These are phyloP conservation scores for Eupithecia abbreviata DNA, from an alignment of 2,888 invertebrate species.

Conservation along the genomic window DNA sequence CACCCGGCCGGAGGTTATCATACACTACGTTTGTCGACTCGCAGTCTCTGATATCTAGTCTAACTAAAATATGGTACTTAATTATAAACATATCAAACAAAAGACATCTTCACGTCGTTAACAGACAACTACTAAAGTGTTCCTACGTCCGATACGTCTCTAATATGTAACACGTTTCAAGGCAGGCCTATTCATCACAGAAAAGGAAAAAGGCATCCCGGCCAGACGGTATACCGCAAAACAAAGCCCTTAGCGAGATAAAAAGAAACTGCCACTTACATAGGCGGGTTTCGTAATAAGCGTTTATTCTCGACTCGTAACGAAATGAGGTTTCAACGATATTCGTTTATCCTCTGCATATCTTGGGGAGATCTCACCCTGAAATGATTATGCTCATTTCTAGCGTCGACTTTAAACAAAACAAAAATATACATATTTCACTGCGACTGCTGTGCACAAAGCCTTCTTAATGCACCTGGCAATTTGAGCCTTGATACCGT, in stretches of 20 bases:
- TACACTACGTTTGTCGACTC: too few relatives aligned
- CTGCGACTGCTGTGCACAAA: constrained; percentile 27
- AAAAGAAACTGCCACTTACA: constrained; percentile 65
- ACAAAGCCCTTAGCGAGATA: constrained; percentile 65
- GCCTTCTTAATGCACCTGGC: constrained; percentile 15
- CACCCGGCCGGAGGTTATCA: too few relatives aligned
- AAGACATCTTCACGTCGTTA: neutral
- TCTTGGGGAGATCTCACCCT: constrained; percentile 41
- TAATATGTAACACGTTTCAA: neutral
- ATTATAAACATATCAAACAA: too few relatives aligned
- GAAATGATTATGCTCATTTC: constrained; percentile 37
- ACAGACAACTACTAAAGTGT: neutral
- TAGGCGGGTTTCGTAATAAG: constrained; percentile 70
- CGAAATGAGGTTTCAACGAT: constrained; percentile 52
- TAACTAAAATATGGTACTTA: too few relatives aligned
- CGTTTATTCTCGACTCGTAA: constrained; percentile 64
- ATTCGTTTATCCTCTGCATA: constrained; percentile 54
- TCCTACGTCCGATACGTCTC: constrained; percentile 4
- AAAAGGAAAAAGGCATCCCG: constrained; percentile 5
- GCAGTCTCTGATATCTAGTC: too few relatives aligned
- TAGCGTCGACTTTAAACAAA: constrained; percentile 10
- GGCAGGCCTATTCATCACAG: neutral
- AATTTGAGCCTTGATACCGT: constrained; percentile 26
- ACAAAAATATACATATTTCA: constrained; percentile 20
- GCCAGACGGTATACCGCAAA: constrained; percentile 44